Conservation (phyloP, 2,888 invertebrate genomes). For the Amphipyra tragopoginis region DNA sequence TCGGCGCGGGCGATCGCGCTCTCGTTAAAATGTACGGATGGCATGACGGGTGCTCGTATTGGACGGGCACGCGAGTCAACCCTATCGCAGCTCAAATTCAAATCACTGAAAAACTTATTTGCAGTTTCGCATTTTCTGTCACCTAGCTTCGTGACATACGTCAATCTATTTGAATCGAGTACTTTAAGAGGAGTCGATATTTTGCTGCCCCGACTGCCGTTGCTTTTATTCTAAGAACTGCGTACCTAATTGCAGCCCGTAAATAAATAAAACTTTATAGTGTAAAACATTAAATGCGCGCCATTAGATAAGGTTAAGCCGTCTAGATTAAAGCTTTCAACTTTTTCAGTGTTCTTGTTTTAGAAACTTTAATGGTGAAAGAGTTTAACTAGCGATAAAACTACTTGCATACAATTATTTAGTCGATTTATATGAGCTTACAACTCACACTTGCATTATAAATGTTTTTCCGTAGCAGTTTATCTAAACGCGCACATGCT, state of each 20-base stretch:
- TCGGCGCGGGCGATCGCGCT: slow-evolving; percentile 86
- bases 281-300: slow-evolving; percentile 25
- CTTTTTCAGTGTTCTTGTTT: slow-evolving; percentile 20
- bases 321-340: slow-evolving; percentile 23
- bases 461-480: slow-evolving; percentile 31
- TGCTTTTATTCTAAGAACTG: slow-evolving; percentile 21
- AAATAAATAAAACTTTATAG: slow-evolving; percentile 30
- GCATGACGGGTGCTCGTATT: slow-evolving; percentile 88
- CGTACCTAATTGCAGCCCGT: slow-evolving; percentile 19
- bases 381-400: slow-evolving; percentile 28
- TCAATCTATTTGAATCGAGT: slow-evolving; percentile 52
- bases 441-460: slow-evolving; percentile 23
- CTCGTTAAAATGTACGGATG: slow-evolving; percentile 89
- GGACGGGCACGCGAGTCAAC: slow-evolving; percentile 72
- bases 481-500: slow-evolving; percentile 45
- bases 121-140: slow-evolving; percentile 60
- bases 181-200: slow-evolving; percentile 17
- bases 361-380: slow-evolving; percentile 21
- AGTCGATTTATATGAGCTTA: slow-evolving; percentile 17
- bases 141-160: slow-evolving; percentile 60
- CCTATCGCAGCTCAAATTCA: slow-evolving; percentile 71
- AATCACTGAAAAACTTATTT: slow-evolving; percentile 68
- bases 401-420: slow-evolving; percentile 28
- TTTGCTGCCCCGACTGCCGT: slow-evolving; percentile 28
- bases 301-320: slow-evolving; percentile 32